Conservation (phyloP, 2,797 vertebrate genomes). For the Ispidina lecontei region DNA sequence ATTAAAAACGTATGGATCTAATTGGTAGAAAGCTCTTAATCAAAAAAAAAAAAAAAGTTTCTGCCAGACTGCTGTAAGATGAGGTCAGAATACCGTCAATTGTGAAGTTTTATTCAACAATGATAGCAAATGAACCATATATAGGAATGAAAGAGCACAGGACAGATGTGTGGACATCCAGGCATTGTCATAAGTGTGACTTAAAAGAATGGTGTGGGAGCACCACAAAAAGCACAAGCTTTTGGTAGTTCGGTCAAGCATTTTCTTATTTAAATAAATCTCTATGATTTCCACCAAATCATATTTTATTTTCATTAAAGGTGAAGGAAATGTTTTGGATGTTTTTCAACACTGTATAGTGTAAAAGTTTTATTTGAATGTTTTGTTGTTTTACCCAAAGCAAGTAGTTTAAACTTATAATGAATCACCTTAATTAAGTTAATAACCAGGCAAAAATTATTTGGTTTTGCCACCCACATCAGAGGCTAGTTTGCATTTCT, state of each 20-base stretch:
- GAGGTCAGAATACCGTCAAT: conserved; percentile 28
- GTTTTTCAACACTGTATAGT: background rate
- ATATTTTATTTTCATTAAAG: background rate
- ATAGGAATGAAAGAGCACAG: conserved; percentile 20
- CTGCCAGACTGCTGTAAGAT: conserved; percentile 29
- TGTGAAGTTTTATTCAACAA: conserved; percentile 27
- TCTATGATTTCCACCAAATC: background rate
- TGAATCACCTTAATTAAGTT: background rate
- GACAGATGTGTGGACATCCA: conserved; percentile 23
- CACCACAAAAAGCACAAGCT: background rate
- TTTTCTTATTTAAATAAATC: background rate
- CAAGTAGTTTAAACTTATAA: background rate
- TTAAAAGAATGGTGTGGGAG: background rate
- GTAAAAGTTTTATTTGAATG: background rate
- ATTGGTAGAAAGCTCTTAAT: conserved; percentile 57
- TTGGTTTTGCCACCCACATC: background rate
- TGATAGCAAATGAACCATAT: background rate
- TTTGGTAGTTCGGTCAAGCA: background rate
- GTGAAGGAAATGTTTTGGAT: background rate
- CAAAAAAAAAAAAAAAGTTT: conserved; percentile 23
- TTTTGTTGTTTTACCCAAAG: background rate
- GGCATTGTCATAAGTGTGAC: background rate
- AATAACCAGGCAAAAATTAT: background rate
- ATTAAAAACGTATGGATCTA: conserved; percentile 42
- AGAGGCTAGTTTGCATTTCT: background rate